Percentiles rank a stretch among this genome's conserved stretches.
Conservation (phyloP, 2,113 vertebrate genomes). For the Spermophilus dauricus region DNA sequence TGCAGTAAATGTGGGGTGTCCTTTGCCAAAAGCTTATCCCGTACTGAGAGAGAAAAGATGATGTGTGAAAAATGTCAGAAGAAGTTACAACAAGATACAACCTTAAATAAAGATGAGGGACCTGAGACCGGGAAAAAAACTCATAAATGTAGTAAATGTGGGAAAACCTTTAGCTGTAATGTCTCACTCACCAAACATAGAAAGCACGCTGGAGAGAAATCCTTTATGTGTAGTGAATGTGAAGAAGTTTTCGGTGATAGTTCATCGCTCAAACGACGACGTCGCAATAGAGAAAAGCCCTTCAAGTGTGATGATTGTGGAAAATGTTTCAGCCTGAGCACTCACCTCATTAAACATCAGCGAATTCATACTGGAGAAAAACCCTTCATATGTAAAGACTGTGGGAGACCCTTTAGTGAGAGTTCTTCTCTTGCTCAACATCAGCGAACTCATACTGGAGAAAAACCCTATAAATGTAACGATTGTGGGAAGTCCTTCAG, state of each 20-base stretch:
- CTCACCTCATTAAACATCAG: conserved; percentile 76
- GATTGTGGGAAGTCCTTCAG: conserved; percentile 84
- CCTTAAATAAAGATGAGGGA: conserved; percentile 52
- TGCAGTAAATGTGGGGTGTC: conserved; percentile 71
- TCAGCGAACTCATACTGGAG: conserved; percentile 84
- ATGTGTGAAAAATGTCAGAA: conserved; percentile 74
- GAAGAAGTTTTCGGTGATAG: conserved; percentile 73
- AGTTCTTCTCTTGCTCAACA: conserved; percentile 83
- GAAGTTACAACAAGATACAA: not conserved
- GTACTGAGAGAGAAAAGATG: not conserved
- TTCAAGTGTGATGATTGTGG: conserved; percentile 61
- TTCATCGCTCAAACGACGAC: conserved; percentile 55
- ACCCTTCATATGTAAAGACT: conserved; percentile 82
- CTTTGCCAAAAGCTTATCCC: conserved; percentile 30
- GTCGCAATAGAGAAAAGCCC: conserved; percentile 69
- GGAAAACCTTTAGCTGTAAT: conserved; percentile 76
- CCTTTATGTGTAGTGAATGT: conserved; percentile 79
- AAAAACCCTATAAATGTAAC: conserved; percentile 82
- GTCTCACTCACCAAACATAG: conserved; percentile 59
- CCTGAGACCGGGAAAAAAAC: conserved; percentile 66
- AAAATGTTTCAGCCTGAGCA: conserved; percentile 72
- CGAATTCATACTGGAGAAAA: conserved; percentile 81
- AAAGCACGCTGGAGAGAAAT: conserved; percentile 75
- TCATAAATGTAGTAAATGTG: conserved; percentile 82
- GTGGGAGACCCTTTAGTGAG: conserved; percentile 83